Evolutionary conservation across 2,113 vertebrate species (phyloP).

Genomic region (Alligator sinensis): DNA sequence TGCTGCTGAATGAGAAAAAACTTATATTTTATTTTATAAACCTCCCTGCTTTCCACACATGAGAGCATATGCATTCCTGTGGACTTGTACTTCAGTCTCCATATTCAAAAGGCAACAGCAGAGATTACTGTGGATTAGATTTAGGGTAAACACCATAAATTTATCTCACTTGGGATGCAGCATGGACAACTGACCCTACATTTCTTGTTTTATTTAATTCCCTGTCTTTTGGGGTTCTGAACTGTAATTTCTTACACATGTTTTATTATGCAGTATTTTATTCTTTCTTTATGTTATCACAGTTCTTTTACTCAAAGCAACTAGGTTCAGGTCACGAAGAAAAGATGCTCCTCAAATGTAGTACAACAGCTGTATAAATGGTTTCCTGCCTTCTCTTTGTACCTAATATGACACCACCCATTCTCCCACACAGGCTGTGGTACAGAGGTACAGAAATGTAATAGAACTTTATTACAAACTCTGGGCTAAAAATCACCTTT

Average conservation of each 20-base stretch:
- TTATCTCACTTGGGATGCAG: background rate
- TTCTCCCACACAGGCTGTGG: background rate
- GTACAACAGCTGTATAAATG: background rate
- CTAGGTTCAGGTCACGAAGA: background rate
- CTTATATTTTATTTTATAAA: background rate
- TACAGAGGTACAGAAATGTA: background rate
- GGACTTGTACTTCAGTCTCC: background rate
- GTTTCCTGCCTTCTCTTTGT: background rate
- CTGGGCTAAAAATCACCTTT: background rate
- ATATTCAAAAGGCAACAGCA: background rate
- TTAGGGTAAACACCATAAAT: background rate
- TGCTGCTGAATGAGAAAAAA: background rate
- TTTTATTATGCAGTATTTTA: background rate
- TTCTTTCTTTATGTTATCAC: background rate
- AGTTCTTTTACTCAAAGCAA: background rate
- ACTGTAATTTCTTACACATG: background rate
- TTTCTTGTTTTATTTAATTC: background rate
- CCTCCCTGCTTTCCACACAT: background rate
- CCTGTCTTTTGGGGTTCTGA: background rate
- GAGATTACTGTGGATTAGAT: background rate
- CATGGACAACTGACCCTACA: background rate
- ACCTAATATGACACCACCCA: background rate
- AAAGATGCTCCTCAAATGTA: background rate
- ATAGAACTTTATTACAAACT: background rate
- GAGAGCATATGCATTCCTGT: background rate